Conservation (phyloP, 2,797 vertebrate genomes). For the Peromyscus aztecus region DNA sequence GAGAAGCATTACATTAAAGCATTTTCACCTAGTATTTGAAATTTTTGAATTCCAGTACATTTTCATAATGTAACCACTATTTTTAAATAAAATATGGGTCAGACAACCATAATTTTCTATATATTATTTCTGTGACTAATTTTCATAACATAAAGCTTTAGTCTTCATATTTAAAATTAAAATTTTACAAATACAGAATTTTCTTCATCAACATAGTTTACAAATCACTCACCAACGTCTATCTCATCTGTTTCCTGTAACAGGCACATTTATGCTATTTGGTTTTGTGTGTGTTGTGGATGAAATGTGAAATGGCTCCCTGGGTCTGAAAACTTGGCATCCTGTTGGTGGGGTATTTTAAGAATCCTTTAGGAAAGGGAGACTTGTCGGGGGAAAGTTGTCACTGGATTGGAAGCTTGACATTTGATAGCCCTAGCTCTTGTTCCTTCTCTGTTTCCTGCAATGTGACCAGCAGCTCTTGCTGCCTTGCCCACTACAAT, state of each 20-base stretch:
- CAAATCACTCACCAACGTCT: not conserved
- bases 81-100: not conserved
- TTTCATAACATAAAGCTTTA: not conserved
- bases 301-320: not conserved
- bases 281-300: not conserved
- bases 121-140: not conserved
- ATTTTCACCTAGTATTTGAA: not conserved
- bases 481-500: no score
- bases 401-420: not conserved
- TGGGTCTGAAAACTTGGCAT: not conserved
- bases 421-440: not conserved
- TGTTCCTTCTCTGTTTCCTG: not conserved
- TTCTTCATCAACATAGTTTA: not conserved
- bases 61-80: not conserved
- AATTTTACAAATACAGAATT: not conserved
- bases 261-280: not conserved
- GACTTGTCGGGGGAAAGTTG: not conserved
- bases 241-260: not conserved
- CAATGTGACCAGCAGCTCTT: not conserved
- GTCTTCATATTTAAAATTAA: conserved; percentile 12
- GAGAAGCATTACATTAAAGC: not conserved
- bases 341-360: not conserved
- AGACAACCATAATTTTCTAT: not conserved
- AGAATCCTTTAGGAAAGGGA: not conserved
- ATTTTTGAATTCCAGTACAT: not conserved